These are phyloP conservation scores for Camponotus floridanus DNA, from an alignment of 1,140 invertebrate genomes.

Conservation along the genomic window DNA sequence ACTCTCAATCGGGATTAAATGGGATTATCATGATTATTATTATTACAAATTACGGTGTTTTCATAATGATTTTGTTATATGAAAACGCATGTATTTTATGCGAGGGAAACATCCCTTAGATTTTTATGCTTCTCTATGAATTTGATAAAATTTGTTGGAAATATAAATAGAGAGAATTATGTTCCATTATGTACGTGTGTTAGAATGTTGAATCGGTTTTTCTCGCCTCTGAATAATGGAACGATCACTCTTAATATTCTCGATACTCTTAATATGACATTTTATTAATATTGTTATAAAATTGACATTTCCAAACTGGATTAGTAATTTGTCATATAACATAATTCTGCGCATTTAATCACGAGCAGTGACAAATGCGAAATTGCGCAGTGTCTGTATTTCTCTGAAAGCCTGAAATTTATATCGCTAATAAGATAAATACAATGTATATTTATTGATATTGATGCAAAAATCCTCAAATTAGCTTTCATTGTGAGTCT, in stretches of 20 bases:
- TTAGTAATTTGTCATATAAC: constrained; percentile 17
- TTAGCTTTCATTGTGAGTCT: constrained; percentile 13
- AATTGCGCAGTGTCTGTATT: constrained; percentile 20
- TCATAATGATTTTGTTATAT: background rate
- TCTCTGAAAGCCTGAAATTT: constrained; percentile 32
- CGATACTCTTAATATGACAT: background rate
- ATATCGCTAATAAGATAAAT: constrained; percentile 44
- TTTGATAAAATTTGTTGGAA: background rate
- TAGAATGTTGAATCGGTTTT: background rate
- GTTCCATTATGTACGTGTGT: background rate
- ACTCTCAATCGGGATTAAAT: constrained; percentile 25
- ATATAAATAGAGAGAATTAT: background rate
- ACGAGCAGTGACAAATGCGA: background rate
- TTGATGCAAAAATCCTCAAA: constrained; percentile 12
- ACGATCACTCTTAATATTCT: constrained; percentile 18
- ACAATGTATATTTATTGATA: background rate
- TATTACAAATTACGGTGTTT: background rate
- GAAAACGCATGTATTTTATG: background rate
- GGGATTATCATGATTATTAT: constrained; percentile 15
- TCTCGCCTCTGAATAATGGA: background rate
- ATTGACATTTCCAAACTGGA: constrained; percentile 10
- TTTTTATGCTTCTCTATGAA: background rate
- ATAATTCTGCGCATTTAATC: constrained; percentile 33
- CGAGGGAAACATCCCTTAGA: background rate
- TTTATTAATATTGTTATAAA: constrained; percentile 29